Evolutionary conservation across 2,113 vertebrate species (phyloP).

Genomic region (Gorsachius goisagi): DNA sequence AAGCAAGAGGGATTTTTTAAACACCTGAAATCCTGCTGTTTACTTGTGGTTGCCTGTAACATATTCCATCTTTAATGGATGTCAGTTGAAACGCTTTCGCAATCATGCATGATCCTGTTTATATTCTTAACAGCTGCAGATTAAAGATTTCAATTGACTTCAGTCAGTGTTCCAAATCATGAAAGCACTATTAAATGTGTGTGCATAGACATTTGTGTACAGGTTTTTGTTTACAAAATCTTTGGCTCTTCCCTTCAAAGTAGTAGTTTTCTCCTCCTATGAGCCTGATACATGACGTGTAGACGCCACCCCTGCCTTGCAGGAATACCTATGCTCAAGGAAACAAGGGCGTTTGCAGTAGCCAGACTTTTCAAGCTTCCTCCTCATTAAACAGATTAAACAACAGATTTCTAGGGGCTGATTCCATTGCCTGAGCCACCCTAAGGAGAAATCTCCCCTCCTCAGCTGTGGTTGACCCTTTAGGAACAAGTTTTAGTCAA

Average conservation of each 20-base stretch:
- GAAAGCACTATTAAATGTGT: not conserved
- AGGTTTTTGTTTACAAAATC: not conserved
- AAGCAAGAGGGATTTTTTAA: not conserved
- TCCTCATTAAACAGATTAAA: not conserved
- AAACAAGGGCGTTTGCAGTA: not conserved
- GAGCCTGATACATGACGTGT: not conserved
- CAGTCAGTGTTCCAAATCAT: not conserved
- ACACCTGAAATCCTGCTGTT: not conserved
- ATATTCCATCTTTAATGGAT: not conserved
- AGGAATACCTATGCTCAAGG: fast-evolving
- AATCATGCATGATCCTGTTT: not conserved
- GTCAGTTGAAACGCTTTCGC: not conserved
- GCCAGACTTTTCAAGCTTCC: not conserved
- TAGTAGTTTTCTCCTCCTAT: not conserved
- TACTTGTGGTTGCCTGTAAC: not conserved
- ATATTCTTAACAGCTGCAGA: slow-evolving; percentile 5
- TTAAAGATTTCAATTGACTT: slow-evolving; percentile 17
- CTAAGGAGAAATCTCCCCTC: not conserved
- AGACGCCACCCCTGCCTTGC: not conserved
- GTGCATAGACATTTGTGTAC: not conserved
- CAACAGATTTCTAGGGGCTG: not conserved
- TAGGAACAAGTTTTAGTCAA: not conserved
- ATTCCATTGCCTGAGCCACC: not conserved
- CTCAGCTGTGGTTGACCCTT: not conserved
- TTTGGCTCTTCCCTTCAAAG: not conserved